These are phyloP conservation scores for Eustalomyia histrio DNA, from an alignment of 2,888 invertebrate genomes.

Conservation along the genomic window DNA sequence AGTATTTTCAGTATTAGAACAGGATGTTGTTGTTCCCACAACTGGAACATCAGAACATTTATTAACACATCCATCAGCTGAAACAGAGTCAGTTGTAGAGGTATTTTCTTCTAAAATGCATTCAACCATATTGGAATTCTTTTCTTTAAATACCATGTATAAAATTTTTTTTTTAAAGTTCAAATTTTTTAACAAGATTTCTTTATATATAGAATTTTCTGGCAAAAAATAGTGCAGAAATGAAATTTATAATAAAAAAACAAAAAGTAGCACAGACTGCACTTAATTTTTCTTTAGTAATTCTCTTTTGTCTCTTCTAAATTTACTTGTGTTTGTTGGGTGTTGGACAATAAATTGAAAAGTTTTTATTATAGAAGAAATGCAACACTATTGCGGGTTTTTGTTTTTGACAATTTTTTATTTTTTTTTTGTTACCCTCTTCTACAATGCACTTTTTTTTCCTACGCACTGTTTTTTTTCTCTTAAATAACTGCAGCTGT, in stretches of 20 bases:
- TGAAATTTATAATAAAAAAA: slow-evolving; percentile 15
- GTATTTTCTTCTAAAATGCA: slow-evolving; percentile 83
- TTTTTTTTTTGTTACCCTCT: slow-evolving; percentile 25
- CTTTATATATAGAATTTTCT: slow-evolving; percentile 8
- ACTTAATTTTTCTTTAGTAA: slow-evolving; percentile 4
- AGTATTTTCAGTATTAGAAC: slow-evolving; percentile 50
- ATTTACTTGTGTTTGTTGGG: neutral
- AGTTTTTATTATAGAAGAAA: slow-evolving; percentile 8
- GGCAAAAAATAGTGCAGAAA: slow-evolving; percentile 31
- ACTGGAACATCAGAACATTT: slow-evolving; percentile 22
- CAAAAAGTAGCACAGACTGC: slow-evolving; percentile 28
- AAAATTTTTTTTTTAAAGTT: neutral
- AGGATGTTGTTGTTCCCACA: slow-evolving; percentile 6
- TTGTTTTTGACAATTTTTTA: neutral
- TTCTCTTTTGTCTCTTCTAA: neutral
- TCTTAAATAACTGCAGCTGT: slow-evolving; percentile 67
- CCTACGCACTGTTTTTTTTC: slow-evolving; percentile 40
- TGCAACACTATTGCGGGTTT: slow-evolving; percentile 18
- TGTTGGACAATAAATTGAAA: slow-evolving; percentile 8
- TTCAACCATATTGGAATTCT: slow-evolving; percentile 82
- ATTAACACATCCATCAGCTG: slow-evolving; percentile 25
- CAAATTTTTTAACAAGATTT: neutral
- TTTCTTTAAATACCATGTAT: slow-evolving; percentile 26
- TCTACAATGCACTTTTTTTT: slow-evolving; percentile 43
- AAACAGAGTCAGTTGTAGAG: slow-evolving; percentile 62